A percentile compares a stretch with the other conserved stretches of the same genome.
Evolutionary conservation across 2,797 vertebrate species (phyloP).

Genomic region (Poecile montanus): DNA sequence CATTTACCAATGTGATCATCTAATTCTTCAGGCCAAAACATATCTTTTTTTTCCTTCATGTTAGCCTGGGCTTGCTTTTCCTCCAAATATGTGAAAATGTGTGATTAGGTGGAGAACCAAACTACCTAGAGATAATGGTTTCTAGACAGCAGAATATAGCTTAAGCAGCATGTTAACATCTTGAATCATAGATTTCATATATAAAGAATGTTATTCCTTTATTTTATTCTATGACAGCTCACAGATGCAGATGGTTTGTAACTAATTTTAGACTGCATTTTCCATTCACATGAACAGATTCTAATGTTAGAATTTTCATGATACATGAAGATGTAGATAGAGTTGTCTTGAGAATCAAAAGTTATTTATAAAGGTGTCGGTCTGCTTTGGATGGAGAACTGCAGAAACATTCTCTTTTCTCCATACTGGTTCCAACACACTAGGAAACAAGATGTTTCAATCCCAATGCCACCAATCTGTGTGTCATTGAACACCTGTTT

Average conservation of each 20-base stretch:
- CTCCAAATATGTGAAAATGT: not conserved
- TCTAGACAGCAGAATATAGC: not conserved
- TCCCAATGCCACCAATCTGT: not conserved
- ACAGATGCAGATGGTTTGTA: slow-evolving; percentile 18
- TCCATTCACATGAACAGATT: slow-evolving; percentile 27
- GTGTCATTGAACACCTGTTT: slow-evolving; percentile 9
- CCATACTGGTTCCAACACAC: not conserved
- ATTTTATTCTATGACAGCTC: not conserved
- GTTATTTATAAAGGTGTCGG: not conserved
- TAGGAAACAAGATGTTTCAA: slow-evolving; percentile 25
- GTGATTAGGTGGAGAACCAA: not conserved
- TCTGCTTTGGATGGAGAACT: not conserved
- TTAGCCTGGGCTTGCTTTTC: not conserved
- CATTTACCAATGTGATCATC: not conserved
- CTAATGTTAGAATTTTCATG: slow-evolving; percentile 23
- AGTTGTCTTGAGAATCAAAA: not conserved
- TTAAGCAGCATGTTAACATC: not conserved
- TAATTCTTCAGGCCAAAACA: not conserved
- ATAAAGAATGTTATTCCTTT: not conserved
- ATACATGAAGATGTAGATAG: not conserved
- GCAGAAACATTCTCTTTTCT: slow-evolving; percentile 10
- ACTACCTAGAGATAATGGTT: not conserved
- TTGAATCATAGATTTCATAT: not conserved
- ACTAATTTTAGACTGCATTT: slow-evolving; percentile 17
- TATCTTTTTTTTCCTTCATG: not conserved